Evolutionary conservation across 1,140 invertebrate genomes (phyloP).

Genomic region (Caenorhabditis briggsae): DNA sequence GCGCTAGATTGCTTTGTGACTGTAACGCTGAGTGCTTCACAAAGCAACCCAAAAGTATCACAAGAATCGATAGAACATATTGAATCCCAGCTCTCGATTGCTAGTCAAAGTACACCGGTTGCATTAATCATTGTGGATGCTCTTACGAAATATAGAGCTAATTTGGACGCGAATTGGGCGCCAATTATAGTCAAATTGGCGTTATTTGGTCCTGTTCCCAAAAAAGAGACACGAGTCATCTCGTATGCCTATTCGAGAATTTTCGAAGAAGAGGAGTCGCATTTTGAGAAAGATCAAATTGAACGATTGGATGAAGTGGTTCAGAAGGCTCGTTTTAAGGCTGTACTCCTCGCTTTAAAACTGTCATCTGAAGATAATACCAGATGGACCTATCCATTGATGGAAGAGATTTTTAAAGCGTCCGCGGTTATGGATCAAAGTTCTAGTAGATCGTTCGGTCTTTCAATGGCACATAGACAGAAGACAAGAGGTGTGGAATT

Average conservation of each 20-base stretch:
- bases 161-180: slow-evolving; percentile 18
- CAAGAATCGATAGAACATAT: not conserved
- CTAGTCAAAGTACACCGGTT: slow-evolving; percentile 27
- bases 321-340: slow-evolving; percentile 55
- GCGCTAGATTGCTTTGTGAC: slow-evolving; percentile 23
- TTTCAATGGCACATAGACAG: slow-evolving; percentile 65
- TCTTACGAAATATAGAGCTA: slow-evolving; percentile 6
- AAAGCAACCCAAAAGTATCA: not conserved
- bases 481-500: slow-evolving; percentile 62
- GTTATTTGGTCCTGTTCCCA: slow-evolving; percentile 64
- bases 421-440: slow-evolving; percentile 46
- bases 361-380: not conserved
- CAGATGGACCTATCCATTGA: not conserved
- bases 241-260: slow-evolving; percentile 48
- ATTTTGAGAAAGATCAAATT: slow-evolving; percentile 8
- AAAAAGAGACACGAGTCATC: slow-evolving; percentile 56
- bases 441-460: slow-evolving; percentile 63
- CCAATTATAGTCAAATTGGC: slow-evolving; percentile 57
- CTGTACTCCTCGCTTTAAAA: slow-evolving; percentile 43
- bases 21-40: not conserved
- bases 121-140: slow-evolving; percentile 39
- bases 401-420: slow-evolving; percentile 27
- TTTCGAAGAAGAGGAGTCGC: not conserved
- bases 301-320: slow-evolving; percentile 59
- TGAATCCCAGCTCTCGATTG: slow-evolving; percentile 7